These are phyloP conservation scores for Phortica magna DNA, from an alignment of 2,888 invertebrate genomes.

Conservation along the genomic window DNA sequence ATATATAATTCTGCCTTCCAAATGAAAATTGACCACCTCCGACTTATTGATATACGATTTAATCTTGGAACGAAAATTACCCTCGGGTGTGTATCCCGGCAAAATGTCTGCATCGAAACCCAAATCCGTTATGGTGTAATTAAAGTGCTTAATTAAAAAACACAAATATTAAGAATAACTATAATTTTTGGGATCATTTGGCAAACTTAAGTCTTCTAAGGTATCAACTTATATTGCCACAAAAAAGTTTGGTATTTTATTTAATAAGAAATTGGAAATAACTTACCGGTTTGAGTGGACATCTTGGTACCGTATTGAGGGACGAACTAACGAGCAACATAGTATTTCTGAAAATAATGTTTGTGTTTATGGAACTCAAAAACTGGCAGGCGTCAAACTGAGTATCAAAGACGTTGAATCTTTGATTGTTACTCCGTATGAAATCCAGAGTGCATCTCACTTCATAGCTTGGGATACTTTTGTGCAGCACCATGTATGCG, in stretches of 20 bases:
- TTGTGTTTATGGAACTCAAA: background rate
- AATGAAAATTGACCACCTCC: background rate
- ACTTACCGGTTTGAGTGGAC: background rate
- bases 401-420: background rate
- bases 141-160: background rate
- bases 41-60: background rate
- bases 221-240: too few species aligned
- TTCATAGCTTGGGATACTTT: background rate
- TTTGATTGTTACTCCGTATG: background rate
- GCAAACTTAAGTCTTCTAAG: too few species aligned
- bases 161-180: background rate
- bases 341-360: background rate
- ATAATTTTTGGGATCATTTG: too few species aligned
- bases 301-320: background rate
- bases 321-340: background rate
- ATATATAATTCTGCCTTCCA: background rate
- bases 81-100: background rate
- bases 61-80: slow-evolving; percentile 32
- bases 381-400: background rate
- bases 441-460: background rate
- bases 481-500: background rate
- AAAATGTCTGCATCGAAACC: background rate
- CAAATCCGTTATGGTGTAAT: background rate
- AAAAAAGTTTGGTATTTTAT: too few species aligned
- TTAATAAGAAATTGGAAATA: background rate